Evolutionary conservation across 1,140 invertebrate species (phyloP), one percentile per base, ranked within the genome.

Genomic region (Ceratoteleas bidentatus): DNA sequence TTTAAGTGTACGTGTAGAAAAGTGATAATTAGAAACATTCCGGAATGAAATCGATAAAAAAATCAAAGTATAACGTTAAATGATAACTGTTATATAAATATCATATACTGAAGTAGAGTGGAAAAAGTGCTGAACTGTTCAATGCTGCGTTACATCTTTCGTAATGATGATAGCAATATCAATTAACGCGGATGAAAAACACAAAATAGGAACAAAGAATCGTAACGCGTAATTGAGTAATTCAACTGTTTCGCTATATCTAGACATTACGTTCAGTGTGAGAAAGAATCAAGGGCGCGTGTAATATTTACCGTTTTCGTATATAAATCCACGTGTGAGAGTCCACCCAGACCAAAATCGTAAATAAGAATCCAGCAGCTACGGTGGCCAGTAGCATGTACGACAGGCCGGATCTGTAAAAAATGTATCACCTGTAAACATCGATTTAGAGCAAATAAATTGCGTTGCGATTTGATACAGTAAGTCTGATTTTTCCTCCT

Each of bases 321-420:
- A 98, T 97, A 87, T 98, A 98, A 86, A 98, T 98, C 97, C 97
- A 99, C 0, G 97, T 97, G 86, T 98, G 97, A 14, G 97, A 98
- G 86, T 98, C 97, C 24, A 98, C 95, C 94, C 97, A 97, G 32
- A 98, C 97, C 61, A 98, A 94, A 11, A 97, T 94, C 0, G 97
- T 98, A 88, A 98, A 95, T 74, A 98, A 93, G 52, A 98, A 93
- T 33, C 97, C 97, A 58, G 96, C 95, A 16, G 95, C 93, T 24
- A 96, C 93, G 61, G 96, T 95, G 3, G 97, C 97, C 45, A 96
- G 88, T 38, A 99, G 92, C 94, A 98, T 96, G 49, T 98, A 94
- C 2, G 95, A 93, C 83, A 98, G 87, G 60, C 97, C 97, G 86
- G 92, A 93, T 61, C 93, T 94, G 82, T 56, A 88, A 76, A 85